phyloP scores from a whole-genome alignment of 2,888 invertebrate genomes.

The Scaptomyza reducta region DNA sequence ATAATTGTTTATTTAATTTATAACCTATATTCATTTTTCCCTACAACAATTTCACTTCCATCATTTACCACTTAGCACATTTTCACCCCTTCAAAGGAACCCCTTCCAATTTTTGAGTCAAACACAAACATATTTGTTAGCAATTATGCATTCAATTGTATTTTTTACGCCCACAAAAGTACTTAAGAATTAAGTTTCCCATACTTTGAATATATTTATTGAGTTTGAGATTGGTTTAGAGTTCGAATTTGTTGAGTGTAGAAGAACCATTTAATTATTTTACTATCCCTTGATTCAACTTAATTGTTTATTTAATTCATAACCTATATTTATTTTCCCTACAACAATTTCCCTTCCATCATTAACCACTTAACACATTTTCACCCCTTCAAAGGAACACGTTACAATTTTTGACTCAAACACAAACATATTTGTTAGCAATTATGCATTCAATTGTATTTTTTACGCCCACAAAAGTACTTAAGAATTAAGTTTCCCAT shows the following conservation, averaged over 20 bases:
- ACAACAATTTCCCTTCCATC: neutral
- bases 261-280: too few relatives aligned
- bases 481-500: too few relatives aligned
- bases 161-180: slow-evolving; percentile 36
- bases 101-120: slow-evolving; percentile 28
- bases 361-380: slow-evolving; percentile 3
- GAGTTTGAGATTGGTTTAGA: slow-evolving; percentile 2
- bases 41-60: neutral
- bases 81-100: slow-evolving; percentile 8
- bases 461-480: slow-evolving; percentile 29
- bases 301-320: too few relatives aligned
- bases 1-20: too few relatives aligned
- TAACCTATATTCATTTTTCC: too few relatives aligned
- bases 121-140: slow-evolving; percentile 63
- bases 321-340: too few relatives aligned
- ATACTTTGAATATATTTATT: slow-evolving; percentile 17
- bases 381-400: slow-evolving; percentile 12
- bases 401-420: slow-evolving; percentile 30
- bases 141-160: slow-evolving; percentile 66
- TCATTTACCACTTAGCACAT: slow-evolving; percentile 5
- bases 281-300: too few relatives aligned
- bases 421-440: slow-evolving; percentile 66
- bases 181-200: neutral
- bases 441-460: slow-evolving; percentile 63
- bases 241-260: too few relatives aligned